A percentile compares a stretch with the other conserved stretches of the same genome.
Conservation (phyloP, 2,113 vertebrate genomes). For the Chrysemys picta region DNA sequence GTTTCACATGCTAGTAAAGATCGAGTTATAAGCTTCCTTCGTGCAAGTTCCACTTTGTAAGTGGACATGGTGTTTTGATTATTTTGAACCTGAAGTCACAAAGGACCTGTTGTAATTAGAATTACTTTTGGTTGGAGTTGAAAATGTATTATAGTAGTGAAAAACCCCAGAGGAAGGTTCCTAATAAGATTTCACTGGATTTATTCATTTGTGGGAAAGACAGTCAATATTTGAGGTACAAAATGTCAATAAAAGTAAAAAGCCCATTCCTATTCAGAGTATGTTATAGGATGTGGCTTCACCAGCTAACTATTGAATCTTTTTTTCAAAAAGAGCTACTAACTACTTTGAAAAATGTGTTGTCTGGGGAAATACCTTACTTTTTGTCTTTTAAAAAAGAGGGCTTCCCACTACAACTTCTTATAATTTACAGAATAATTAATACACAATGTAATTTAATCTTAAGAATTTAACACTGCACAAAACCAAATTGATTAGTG, state of each 20-base stretch:
- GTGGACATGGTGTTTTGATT: constrained; percentile 26
- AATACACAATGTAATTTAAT: constrained; percentile 7
- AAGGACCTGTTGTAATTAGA: constrained; percentile 27
- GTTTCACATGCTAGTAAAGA: constrained; percentile 7
- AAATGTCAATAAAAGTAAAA: constrained; percentile 32
- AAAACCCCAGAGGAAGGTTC: constrained; percentile 24
- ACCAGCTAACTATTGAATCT: background rate
- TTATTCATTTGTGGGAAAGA: constrained; percentile 32
- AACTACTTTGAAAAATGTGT: background rate
- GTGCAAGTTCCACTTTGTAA: constrained; percentile 6
- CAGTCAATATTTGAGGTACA: constrained; percentile 32
- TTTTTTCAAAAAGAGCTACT: constrained; percentile 19
- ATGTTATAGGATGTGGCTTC: background rate
- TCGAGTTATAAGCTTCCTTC: constrained; percentile 9
- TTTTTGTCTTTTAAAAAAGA: constrained; percentile 31
- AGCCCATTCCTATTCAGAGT: constrained; percentile 1
- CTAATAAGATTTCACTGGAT: constrained; percentile 39
- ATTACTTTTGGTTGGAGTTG: background rate
- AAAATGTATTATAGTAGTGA: constrained; percentile 24
- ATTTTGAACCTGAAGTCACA: constrained; percentile 30
- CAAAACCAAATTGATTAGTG: background rate
- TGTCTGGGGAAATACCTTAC: constrained; percentile 2
- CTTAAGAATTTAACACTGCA: background rate
- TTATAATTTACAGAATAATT: background rate
- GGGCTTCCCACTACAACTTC: background rate